Percentiles rank a stretch among this genome's conserved stretches.
These are phyloP conservation scores for Sinelater perroti DNA, from an alignment of 2,888 invertebrate species.

Conservation along the genomic window DNA sequence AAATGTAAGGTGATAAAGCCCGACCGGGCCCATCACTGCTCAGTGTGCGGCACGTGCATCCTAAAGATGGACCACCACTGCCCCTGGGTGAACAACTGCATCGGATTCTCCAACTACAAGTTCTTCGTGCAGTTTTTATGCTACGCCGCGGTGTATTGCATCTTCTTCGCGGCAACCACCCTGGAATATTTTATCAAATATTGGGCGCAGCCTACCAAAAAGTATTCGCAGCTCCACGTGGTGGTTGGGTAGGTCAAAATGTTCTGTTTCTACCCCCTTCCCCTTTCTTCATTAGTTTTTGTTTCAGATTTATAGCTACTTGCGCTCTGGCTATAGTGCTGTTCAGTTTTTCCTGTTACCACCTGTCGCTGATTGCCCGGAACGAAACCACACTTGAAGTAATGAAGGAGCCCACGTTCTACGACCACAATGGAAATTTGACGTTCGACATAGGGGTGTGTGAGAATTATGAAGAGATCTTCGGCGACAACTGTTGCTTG, in stretches of 20 bases:
- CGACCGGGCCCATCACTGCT: constrained; percentile 95
- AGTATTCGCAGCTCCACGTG: constrained; percentile 84
- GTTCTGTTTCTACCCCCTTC: not conserved
- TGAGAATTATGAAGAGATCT: constrained; percentile 91
- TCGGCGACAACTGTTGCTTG: constrained; percentile 79
- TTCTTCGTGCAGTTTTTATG: constrained; percentile 94
- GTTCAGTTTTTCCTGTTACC: constrained; percentile 90
- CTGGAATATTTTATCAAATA: constrained; percentile 84
- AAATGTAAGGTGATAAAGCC: constrained; percentile 92
- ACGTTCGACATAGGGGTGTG: constrained; percentile 89
- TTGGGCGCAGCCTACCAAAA: constrained; percentile 80
- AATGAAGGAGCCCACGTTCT: constrained; percentile 89
- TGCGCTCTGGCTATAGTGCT: constrained; percentile 94
- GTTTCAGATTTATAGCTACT: constrained; percentile 92
- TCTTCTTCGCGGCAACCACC: constrained; percentile 83
- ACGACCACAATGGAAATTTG: constrained; percentile 78
- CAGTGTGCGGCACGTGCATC: constrained; percentile 90
- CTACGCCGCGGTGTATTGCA: constrained; percentile 86
- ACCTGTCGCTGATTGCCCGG: constrained; percentile 84
- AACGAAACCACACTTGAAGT: constrained; percentile 95
- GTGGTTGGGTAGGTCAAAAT: constrained; percentile 15
- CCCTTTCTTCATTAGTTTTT: constrained; percentile 41
- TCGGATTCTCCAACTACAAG: constrained; percentile 95
- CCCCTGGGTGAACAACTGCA: constrained; percentile 96
- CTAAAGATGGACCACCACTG: constrained; percentile 98